Conservation (phyloP, 2,113 vertebrate genomes). For the Dendropsophus ebraccatus region DNA sequence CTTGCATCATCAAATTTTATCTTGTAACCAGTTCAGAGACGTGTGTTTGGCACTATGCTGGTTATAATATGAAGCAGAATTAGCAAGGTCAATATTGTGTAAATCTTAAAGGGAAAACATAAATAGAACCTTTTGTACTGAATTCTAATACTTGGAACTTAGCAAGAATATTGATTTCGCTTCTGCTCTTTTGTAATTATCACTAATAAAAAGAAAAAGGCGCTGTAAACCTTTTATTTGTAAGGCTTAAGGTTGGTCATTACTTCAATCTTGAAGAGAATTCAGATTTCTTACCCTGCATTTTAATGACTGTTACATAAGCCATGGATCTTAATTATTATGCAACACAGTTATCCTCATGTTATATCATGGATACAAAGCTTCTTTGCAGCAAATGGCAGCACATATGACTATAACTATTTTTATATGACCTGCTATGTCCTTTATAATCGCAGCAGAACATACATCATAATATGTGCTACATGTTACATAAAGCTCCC, state of each 20-base stretch:
- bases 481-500: too few species aligned
- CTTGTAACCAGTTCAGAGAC: background rate
- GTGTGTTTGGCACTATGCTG: constrained; percentile 58
- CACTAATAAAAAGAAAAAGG: background rate
- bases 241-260: background rate
- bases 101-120: constrained; percentile 77
- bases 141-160: constrained; percentile 65
- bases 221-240: background rate
- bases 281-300: background rate
- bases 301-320: background rate
- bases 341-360: background rate
- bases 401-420: background rate
- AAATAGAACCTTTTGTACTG: constrained; percentile 75
- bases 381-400: background rate
- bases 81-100: constrained; percentile 70
- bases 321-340: background rate
- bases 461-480: background rate
- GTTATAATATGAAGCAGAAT: constrained; percentile 70
- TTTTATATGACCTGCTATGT: background rate
- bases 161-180: constrained; percentile 26
- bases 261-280: background rate
- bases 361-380: background rate
- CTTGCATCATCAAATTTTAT: constrained; percentile 10
- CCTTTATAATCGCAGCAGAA: background rate
- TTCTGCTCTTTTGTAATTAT: constrained; percentile 1